Conservation (phyloP, 2,797 vertebrate genomes). For the Esox lucius region DNA sequence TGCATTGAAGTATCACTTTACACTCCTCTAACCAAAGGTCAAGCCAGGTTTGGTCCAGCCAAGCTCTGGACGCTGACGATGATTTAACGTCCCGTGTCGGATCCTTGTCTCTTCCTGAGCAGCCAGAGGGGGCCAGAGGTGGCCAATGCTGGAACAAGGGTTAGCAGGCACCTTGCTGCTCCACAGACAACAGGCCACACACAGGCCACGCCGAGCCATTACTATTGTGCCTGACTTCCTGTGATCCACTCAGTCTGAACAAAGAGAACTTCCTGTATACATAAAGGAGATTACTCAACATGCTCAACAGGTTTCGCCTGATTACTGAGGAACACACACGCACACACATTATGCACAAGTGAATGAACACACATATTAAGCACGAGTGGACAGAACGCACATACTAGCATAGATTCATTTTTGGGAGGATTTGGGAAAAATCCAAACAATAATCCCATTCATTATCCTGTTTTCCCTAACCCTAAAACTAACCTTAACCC, state of each 20-base stretch:
- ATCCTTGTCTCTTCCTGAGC: background rate
- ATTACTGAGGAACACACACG: constrained; percentile 37
- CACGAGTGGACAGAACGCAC: background rate
- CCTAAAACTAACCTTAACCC: too few species aligned
- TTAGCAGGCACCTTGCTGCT: constrained; percentile 59
- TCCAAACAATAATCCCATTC: background rate
- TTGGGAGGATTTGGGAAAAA: background rate
- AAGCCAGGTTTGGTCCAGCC: constrained; percentile 18
- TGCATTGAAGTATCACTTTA: too few species aligned
- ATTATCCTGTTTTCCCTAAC: background rate
- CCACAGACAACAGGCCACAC: background rate
- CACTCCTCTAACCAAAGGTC: background rate
- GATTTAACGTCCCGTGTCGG: background rate
- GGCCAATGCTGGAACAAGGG: constrained; percentile 45
- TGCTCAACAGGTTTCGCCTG: constrained; percentile 66
- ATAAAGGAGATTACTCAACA: constrained; percentile 63
- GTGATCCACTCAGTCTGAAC: constrained; percentile 40
- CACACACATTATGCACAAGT: background rate
- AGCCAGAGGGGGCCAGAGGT: background rate
- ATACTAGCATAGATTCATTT: background rate
- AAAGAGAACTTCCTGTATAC: constrained; percentile 70
- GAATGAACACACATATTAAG: background rate
- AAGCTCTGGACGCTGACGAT: constrained; percentile 18
- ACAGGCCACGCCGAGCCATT: constrained; percentile 40
- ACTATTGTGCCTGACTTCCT: constrained; percentile 62